A percentile compares a stretch with the other conserved stretches of the same genome.
phyloP scores from a whole-genome alignment of 2,797 vertebrate genomes.

The Anguilla obscura region DNA sequence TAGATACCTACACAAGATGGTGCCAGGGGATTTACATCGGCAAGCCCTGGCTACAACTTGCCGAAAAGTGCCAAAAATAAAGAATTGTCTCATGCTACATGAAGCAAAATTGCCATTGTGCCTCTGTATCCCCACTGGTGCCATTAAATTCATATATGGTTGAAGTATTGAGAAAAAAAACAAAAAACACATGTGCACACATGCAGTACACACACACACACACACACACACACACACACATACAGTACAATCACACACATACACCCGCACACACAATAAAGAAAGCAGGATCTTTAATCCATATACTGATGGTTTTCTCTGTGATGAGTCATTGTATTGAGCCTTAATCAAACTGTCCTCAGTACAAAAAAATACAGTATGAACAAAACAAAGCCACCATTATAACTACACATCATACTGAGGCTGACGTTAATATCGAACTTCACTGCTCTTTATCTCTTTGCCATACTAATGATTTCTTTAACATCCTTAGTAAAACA shows the following conservation, averaged over 20 bases:
- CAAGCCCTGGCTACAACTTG: background rate
- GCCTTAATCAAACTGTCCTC: background rate
- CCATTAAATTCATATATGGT: background rate
- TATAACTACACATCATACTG: background rate
- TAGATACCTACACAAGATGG: conserved; percentile 16
- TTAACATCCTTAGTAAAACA: no score
- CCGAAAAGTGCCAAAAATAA: background rate
- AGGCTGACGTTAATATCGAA: background rate
- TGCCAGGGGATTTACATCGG: background rate
- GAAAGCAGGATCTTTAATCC: background rate
- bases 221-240: background rate
- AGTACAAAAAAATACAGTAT: background rate
- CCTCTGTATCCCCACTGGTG: background rate
- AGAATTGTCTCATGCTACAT: background rate
- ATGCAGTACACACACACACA: background rate
- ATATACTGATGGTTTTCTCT: background rate
- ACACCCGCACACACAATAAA: no score
- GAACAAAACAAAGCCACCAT: background rate
- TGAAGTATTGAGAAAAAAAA: background rate
- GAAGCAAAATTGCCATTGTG: background rate
- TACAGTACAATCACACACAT: no score
- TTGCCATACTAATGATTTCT: no score
- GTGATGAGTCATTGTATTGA: background rate
- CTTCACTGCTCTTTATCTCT: no score
- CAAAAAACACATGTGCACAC: background rate